Conservation (phyloP, 1,140 invertebrate genomes). For the Pissodes strobi region DNA sequence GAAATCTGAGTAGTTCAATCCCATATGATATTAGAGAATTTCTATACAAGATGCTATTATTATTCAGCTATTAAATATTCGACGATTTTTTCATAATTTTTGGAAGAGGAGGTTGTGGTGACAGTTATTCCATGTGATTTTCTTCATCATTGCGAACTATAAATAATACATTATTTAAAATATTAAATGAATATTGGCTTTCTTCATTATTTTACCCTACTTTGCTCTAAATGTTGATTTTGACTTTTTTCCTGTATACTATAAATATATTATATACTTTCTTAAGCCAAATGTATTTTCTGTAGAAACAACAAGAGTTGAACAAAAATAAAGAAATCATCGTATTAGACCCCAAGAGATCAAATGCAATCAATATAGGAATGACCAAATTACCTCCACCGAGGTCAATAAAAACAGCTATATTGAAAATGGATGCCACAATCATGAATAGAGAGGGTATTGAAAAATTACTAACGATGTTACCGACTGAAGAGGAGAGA, state of each 20-base stretch:
- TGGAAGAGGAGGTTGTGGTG: no score
- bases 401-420: slow-evolving; percentile 96
- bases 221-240: background rate
- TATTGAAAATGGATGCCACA: slow-evolving; percentile 98
- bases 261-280: background rate
- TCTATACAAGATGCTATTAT: no score
- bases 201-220: background rate
- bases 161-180: no score
- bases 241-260: background rate
- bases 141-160: no score
- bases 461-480: slow-evolving; percentile 96
- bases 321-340: slow-evolving; percentile 95
- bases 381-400: slow-evolving; percentile 98
- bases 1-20: no score
- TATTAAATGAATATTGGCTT: no score
- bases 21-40: no score
- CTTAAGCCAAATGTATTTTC: slow-evolving; percentile 24
- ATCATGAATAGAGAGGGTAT: slow-evolving; percentile 98
- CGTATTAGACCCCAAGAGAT: slow-evolving; percentile 95
- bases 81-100: no score
- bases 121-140: no score
- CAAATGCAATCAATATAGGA: slow-evolving; percentile 99
- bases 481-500: slow-evolving; percentile 96
- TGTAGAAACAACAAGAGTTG: slow-evolving; percentile 88
- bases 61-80: no score